Evolutionary conservation across 2,888 invertebrate genomes (phyloP), one percentile per base, ranked within the genome.

Genomic region (Pomacea canaliculata): DNA sequence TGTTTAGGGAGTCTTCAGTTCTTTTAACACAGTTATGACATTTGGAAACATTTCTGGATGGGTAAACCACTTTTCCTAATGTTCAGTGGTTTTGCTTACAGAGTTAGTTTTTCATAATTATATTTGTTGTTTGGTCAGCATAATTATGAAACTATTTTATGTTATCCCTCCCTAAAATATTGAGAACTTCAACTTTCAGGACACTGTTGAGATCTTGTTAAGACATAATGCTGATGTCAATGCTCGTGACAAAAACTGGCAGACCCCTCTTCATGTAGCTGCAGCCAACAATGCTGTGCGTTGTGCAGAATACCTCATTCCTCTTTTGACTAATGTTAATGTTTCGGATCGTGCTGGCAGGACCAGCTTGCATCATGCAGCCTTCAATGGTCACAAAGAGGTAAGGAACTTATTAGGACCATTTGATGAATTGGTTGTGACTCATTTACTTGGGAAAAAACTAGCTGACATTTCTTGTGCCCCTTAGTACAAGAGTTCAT

Each of bases 281-380:
- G 93, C 94, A 0, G 93, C 93, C 5, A 93, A 93, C 85, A 93
- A 94, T 85, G 92, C 94, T 13, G 91, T 93, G 18, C 91, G 91
- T 72, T 94, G 94, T 86, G 93, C 93, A 0, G 92, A 92, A 81
- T 88, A 90, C 68, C 84, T 93, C 73, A 89, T 93, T n/a, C 92
- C 92, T 3, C 85, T 89, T 49, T 85, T 92, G 76, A 89, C 90
- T 73, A 92, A 92, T 83, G 89, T 92, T 27, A 92, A 93, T 83
- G 90, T 92, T 51, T 91, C 92, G 1, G 93, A 93, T 85, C 89
- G 93, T 78, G 92, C 92, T 18, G 94, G 94, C 5, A 90, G 93
- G 67, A 94, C 94, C 8, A 92, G 93, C 81, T 91, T 94, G 68
- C 94, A 94, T 85, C 93, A 94, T 87, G 94, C 94, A 10, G 93